Base-by-base conservation (phyloP, 2,113 vertebrate species). In the Poeciliopsis prolifica region DNA sequence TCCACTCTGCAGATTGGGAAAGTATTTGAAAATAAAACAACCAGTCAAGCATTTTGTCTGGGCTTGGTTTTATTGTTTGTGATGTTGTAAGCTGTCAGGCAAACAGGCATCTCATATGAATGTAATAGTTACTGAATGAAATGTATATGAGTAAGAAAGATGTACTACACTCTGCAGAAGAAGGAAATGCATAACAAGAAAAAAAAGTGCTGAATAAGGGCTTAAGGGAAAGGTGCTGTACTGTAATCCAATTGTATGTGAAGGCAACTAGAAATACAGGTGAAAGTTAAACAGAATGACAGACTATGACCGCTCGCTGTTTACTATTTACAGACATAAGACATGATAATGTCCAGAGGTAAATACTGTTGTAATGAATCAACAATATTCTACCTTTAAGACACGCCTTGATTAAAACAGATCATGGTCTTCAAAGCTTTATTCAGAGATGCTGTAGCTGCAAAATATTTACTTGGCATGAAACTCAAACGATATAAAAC, bases 221-320 rank as follows among this genome's bases (percentile, higher is more conserved):
- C 61, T 62, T 28, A 62, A 62, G 8, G 29, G 61, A n/a, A 13
- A 62, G 26, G 26, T 62, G 61, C 4, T 62, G 29, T 17, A 62
- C 28, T 62, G 61, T 62, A 62, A 62, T 29, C 28, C 61, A 14
- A 2, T 62, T 62, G 28, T 5, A 30, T 31, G 29, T 22, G 7
- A 17, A 10, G 15, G 29, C 61, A 31, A 17, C 61, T 31, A 2
- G 7, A 63, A 19, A 12, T 22, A 7, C 30, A 17, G 17, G 29
- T 76, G 29, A n/a, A 70, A 78, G 78, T 61, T 79, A 85, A 86
- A 79, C 70, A 22, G 51, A 61, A 78, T 31, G 75, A 74, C 73
- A 77, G 79, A 78, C 75, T 66, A 72, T 71, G 75, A 80, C 78
- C 79, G 82, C 63, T 72, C 51, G 68, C 63, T 80, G 44, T 71